These are phyloP conservation scores for Chironomus striatipennis DNA, from an alignment of 1,140 invertebrate species.

Conservation along the genomic window DNA sequence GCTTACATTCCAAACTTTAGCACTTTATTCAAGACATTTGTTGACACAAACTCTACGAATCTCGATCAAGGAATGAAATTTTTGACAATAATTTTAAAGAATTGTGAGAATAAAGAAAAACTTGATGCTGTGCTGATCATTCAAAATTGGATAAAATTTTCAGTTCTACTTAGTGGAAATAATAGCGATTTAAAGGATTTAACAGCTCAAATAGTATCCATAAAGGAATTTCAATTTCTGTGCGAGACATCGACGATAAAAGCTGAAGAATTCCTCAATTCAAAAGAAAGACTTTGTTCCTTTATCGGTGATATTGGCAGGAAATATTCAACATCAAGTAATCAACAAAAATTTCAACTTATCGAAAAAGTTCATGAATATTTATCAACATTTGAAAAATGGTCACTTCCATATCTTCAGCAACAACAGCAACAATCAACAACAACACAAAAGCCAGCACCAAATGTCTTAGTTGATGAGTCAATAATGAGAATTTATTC, in stretches of 20 bases:
- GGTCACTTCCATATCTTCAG: slow-evolving; percentile 28
- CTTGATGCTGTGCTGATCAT: slow-evolving; percentile 28
- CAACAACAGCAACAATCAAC: slow-evolving; percentile 16
- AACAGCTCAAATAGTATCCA: neutral
- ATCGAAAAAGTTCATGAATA: slow-evolving; percentile 34
- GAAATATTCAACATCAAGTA: slow-evolving; percentile 26
- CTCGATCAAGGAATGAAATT: slow-evolving; percentile 28
- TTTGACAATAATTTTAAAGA: slow-evolving; percentile 30
- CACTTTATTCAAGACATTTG: slow-evolving; percentile 29
- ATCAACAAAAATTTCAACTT: slow-evolving; percentile 27
- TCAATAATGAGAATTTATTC: slow-evolving; percentile 31
- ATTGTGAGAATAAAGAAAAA: slow-evolving; percentile 5
- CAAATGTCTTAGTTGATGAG: neutral
- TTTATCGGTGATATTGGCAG: slow-evolving; percentile 36
- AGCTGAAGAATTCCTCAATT: slow-evolving; percentile 28
- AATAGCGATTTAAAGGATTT: neutral
- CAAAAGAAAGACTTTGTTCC: slow-evolving; percentile 35
- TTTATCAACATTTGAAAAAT: slow-evolving; percentile 35
- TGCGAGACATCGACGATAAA: slow-evolving; percentile 32
- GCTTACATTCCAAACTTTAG: slow-evolving; percentile 24
- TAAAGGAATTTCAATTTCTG: slow-evolving; percentile 31
- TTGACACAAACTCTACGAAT: slow-evolving; percentile 29
- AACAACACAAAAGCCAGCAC: neutral
- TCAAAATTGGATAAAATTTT: slow-evolving; percentile 33
- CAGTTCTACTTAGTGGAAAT: neutral